phyloP scores from a whole-genome alignment of 2,797 vertebrate genomes.

The Diglossa cyanea region DNA sequence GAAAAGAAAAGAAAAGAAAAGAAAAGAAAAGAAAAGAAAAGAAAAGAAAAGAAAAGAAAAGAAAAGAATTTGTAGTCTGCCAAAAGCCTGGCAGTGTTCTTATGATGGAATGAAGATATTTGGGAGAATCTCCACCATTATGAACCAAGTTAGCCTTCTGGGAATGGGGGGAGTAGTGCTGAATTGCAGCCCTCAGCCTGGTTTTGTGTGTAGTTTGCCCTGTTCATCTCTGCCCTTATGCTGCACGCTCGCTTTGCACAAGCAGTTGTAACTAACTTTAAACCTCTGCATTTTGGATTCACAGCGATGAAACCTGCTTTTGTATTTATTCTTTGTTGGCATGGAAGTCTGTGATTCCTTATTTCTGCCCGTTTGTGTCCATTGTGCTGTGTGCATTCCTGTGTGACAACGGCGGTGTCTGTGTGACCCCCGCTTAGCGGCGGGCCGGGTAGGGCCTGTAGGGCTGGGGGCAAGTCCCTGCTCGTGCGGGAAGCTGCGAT shows the following conservation, averaged over 20 bases:
- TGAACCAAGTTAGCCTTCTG: neutral
- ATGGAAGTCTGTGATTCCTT: neutral
- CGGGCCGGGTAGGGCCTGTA: rapidly evolving
- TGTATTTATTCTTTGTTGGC: neutral
- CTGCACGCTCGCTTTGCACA: neutral
- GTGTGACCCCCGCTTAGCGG: rapidly evolving
- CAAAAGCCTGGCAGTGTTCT: neutral
- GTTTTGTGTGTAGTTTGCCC: neutral
- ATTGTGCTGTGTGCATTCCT: rapidly evolving
- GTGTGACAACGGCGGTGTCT: rapidly evolving
- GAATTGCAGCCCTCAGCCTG: neutral
- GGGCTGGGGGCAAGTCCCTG: neutral
- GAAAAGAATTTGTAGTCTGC: neutral
- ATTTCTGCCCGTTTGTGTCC: neutral
- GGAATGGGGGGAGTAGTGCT: neutral
- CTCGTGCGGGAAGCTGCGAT: rapidly evolving
- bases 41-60: neutral
- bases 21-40: too few relatives aligned
- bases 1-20: neutral
- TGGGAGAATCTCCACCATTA: neutral
- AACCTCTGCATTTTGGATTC: rapidly evolving
- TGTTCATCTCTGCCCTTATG: rapidly evolving
- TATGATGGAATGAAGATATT: rapidly evolving
- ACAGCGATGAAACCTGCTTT: rapidly evolving
- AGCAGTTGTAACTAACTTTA: neutral